Evolutionary conservation across 2,113 vertebrate genomes (phyloP).

Genomic region (Epinephelus cyanopodus): DNA sequence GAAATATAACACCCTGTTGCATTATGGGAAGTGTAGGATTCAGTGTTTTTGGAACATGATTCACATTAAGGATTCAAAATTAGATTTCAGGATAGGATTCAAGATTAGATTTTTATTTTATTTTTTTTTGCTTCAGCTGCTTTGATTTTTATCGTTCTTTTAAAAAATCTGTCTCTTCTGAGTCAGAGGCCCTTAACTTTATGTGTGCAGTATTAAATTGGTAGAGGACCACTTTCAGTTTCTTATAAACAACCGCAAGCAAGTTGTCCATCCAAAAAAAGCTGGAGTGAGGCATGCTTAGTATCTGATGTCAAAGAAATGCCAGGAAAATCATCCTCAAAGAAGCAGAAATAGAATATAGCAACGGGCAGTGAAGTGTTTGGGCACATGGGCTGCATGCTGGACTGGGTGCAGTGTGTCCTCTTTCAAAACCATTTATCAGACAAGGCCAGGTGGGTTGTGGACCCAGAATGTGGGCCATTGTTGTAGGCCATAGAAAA

Average conservation of each 20-base stretch:
- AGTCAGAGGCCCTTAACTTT: no score
- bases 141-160: not conserved
- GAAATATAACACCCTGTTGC: not conserved
- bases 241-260: not conserved
- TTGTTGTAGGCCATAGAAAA: conserved; percentile 75
- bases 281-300: no score
- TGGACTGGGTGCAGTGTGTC: conserved; percentile 48
- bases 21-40: not conserved
- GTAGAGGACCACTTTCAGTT: not conserved
- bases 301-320: conserved; percentile 33
- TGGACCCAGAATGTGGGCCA: conserved; percentile 77
- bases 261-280: not conserved
- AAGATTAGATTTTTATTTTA: no score
- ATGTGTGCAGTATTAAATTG: not conserved
- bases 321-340: conserved; percentile 5
- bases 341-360: conserved; percentile 31
- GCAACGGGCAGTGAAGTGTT: conserved; percentile 19
- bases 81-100: no score
- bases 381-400: conserved; percentile 30
- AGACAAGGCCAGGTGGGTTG: conserved; percentile 79
- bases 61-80: not conserved
- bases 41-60: not conserved
- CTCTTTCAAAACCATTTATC: conserved; percentile 78
- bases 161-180: not conserved
- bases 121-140: not conserved